phyloP scores from a whole-genome alignment of 2,888 invertebrate species.

The Acrobasis suavella region DNA sequence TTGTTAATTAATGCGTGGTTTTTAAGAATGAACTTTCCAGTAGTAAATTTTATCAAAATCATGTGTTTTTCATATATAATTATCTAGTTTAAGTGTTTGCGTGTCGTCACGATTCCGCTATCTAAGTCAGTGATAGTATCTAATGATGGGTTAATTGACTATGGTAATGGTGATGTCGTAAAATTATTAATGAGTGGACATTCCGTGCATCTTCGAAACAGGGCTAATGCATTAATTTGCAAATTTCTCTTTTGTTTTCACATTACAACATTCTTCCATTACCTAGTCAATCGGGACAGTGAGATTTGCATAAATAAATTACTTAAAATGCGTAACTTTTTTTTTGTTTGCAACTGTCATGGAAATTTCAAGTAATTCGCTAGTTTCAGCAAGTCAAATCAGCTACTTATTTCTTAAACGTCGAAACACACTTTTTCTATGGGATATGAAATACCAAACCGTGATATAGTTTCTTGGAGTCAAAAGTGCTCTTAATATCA shows the following conservation, averaged over 20 bases:
- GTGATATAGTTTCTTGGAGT: too few species aligned
- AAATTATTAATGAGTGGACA: slow-evolving; percentile 14
- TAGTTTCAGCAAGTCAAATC: neutral
- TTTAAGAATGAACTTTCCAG: slow-evolving; percentile 14
- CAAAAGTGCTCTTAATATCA: too few species aligned
- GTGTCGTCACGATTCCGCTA: slow-evolving; percentile 10
- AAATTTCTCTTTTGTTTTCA: slow-evolving; percentile 23
- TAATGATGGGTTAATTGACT: slow-evolving; percentile 6
- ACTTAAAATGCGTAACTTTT: slow-evolving; percentile 6
- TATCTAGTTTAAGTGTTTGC: slow-evolving; percentile 2
- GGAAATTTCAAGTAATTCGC: too few species aligned
- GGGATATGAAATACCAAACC: too few species aligned
- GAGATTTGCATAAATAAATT: slow-evolving; percentile 19
- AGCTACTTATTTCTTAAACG: too few species aligned
- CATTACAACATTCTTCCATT: slow-evolving; percentile 17
- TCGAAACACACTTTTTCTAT: too few species aligned
- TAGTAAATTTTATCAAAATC: slow-evolving; percentile 1
- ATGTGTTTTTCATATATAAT: neutral
- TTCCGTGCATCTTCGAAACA: slow-evolving; percentile 9
- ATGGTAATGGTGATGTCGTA: slow-evolving; percentile 11
- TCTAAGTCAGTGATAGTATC: slow-evolving; percentile 2
- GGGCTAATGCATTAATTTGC: slow-evolving; percentile 19
- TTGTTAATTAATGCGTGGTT: neutral
- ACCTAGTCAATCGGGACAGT: slow-evolving; percentile 17
- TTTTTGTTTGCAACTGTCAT: neutral